Conservation (phyloP, 2,113 vertebrate genomes). For the Arothron firmamentum region DNA sequence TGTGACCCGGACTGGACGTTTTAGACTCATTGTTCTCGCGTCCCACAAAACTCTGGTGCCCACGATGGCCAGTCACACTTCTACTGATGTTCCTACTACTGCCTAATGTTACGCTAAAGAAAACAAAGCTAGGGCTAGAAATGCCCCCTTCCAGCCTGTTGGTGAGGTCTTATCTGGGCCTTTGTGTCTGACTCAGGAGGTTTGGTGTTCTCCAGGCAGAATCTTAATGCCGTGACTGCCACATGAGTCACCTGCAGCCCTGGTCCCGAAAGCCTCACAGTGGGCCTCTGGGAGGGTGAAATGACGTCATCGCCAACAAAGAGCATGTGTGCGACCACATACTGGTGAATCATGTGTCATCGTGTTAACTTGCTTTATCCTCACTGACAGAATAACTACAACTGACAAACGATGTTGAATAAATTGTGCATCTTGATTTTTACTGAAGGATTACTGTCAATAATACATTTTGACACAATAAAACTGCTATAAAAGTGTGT, state of each 20-base stretch:
- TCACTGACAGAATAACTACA: too few species aligned
- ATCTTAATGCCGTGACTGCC: conserved; percentile 10
- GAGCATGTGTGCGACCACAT: not conserved
- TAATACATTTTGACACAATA: too few species aligned
- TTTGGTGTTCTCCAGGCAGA: not conserved
- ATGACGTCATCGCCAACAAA: not conserved
- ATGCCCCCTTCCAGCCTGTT: conserved; percentile 1
- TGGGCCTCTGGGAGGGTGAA: not conserved
- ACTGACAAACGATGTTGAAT: too few species aligned
- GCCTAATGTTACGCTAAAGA: too few species aligned
- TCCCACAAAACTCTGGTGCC: too few species aligned
- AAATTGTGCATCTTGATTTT: too few species aligned
- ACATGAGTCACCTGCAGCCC: conserved; percentile 22
- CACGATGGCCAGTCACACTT: too few species aligned
- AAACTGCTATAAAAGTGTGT: too few species aligned
- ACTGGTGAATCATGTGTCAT: not conserved
- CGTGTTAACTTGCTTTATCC: too few species aligned
- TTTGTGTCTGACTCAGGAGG: conserved; percentile 12
- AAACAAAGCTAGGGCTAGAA: too few species aligned
- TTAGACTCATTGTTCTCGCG: conserved; percentile 22
- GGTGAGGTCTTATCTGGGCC: conserved; percentile 3
- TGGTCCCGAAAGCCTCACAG: conserved; percentile 20
- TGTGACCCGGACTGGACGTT: conserved; percentile 8
- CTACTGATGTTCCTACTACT: too few species aligned
- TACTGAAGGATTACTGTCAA: too few species aligned